Base-by-base conservation (phyloP, 2,113 vertebrate species). In the Hypocryptadius cinnamomeus region DNA sequence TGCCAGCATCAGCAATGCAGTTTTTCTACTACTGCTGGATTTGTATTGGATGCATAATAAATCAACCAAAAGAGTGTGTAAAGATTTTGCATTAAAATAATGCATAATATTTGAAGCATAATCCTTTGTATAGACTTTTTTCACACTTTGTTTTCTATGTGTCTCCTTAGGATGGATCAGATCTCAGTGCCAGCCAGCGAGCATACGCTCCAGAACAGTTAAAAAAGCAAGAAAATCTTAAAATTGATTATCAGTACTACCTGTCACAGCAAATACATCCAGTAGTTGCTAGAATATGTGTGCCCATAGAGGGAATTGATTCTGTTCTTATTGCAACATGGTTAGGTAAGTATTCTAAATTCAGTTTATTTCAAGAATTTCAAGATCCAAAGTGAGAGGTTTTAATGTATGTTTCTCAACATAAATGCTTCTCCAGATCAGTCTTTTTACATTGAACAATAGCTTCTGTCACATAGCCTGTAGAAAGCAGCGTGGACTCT, bases 271-370 rank as follows among this genome's bases (percentile, higher is more conserved):
- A 99, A 96, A 95, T 99, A 83, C 99, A 99, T 95, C 99, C 99
- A 15, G 99, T 99, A 48, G 99, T 99, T 97, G 98, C 98, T 96
- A 98, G 99, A 60, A 99, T 99, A 94, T 99, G 99, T 94, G 98
- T 99, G 47, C 99, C 99, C 71, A 99, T 99, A 79, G 99, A 99
- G 45, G 99, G 99, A 95, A 98, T 99, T 70, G 99, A 99, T 82
- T 95, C 98, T 56, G 97, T 98, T 45, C 98, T 99, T 92, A 98
- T 99, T 95, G 99, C 99, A 88, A 97, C 98, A 0, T 99, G 99
- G 99, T 96, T 98, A 95, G 98, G 98, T 98, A 95, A 96, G 98
- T 97, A 78, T 90, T 57, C 53, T 20, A n/a, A 77, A 78, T 42
- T 68, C 31, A 60, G 68, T 79, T 93, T 83, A 39, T 88, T 89